Base-by-base conservation (phyloP, 2,797 vertebrate genomes). In the Gymnocypris eckloni region DNA sequence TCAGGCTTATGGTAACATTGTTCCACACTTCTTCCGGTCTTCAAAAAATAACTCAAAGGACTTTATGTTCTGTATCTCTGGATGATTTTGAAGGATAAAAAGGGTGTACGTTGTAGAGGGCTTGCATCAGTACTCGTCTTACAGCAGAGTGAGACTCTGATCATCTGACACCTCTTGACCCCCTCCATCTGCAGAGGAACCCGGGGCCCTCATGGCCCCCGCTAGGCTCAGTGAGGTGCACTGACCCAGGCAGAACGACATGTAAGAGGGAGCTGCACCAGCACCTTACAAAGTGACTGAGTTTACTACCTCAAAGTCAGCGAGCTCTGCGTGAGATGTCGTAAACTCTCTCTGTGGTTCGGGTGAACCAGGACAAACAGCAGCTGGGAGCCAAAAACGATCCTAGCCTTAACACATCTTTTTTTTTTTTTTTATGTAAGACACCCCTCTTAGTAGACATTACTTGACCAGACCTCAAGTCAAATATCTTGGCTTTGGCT, bases 301-400 rank as follows among this genome's bases (percentile, higher is more conserved):
- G 87, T 88, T 76, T 87, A 86, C 80, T 84, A 84, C 87, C 86
- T 91, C 87, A 93, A 91, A 92, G 90, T 91, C 87, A 91, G 64
- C 45, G 18, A 43, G 81, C 48, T 66, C 81, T 52, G 73, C 12
- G 2, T 85, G 48, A 69, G 79, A 45, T 3, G 1, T 13, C 6
- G 12, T 43, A 25, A 85, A 48, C 50, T 54, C 37, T 77, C n/a
- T 18, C 37, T 56, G 50, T 39, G n/a, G 64, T 45, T 50, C 2
- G 13, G 39, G 75, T 79, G 83, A 85, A 70, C 22, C 50, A 71
- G 76, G 52, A 71, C 66, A 85, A 52, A 56, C 64, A 79, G 37
- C 75, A 84, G 76, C 39, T 71, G 52, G 76, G 12, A 54, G 64
- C 6, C 76, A 9, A 64, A 64, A 72, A 70, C 8, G 20, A 41